Base-by-base conservation (phyloP, 2,797 vertebrate species). In the Spinibarbus caldwelli region DNA sequence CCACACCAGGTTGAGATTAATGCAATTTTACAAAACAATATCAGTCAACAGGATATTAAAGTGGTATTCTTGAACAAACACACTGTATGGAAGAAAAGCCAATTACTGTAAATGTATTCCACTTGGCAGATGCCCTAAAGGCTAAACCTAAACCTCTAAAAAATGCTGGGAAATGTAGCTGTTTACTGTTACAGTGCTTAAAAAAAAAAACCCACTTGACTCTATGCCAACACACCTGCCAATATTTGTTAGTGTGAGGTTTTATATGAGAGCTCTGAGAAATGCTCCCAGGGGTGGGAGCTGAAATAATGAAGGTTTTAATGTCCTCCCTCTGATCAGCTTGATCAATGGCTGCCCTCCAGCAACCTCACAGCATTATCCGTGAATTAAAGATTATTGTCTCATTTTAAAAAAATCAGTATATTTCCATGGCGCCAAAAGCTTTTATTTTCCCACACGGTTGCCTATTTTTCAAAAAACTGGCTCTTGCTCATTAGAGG, bases 321-420 rank as follows among this genome's bases (percentile, higher is more conserved):
- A 87, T 88, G 88, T 85, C 70, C 75, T 72, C 26, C 10, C 78
- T 78, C 38, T 88, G 84, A 89, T 89, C 85, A 75, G 36, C 83
- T 77, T 86, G 86, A 89, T 89, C 88, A 84, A 84, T 86, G 85
- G 82, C 82, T 86, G 38, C 72, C 86, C 85, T 86, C 62, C 82
- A 88, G 86, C 86, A 23, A 72, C 85, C 83, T 86, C 52, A 57
- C 83, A 80, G 85, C 76, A 80, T 89, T 86, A 83, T 77, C 68
- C 62, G 17, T 85, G 82, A 85, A 89, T 88, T 86, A 86, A 88
- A 78, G 67, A 78, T 85, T 78, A 85, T 87, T 81, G 72, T 85
- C 79, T 82, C 70, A 81, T 71, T 85, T 72, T 23, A n/a, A 29
- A 80, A 81, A 85, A 86, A 43, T 26, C 75, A 72, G 82, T 52